Percentiles rank a stretch among this genome's conserved stretches.
phyloP scores from a whole-genome alignment of 2,888 invertebrate species.

The Amphipyra tragopoginis region DNA sequence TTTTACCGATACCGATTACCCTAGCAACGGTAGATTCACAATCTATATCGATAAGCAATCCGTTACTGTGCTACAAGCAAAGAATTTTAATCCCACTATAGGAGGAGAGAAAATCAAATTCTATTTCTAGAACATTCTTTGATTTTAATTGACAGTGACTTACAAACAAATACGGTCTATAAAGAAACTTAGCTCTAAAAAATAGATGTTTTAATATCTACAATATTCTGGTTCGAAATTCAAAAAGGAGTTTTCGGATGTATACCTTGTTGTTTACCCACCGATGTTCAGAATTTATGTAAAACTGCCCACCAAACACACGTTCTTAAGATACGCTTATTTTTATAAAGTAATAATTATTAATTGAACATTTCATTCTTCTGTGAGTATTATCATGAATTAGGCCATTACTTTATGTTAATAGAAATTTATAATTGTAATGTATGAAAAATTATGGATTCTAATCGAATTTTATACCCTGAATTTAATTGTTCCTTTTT shows the following conservation, averaged over 20 bases:
- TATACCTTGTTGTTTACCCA: neutral
- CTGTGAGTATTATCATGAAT: too few species aligned
- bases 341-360: neutral
- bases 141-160: too few species aligned
- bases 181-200: too few species aligned
- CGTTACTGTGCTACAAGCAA: conserved; percentile 69
- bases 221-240: too few species aligned
- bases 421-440: neutral
- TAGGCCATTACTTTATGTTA: too few species aligned
- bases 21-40: conserved; percentile 74
- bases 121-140: conserved; percentile 63
- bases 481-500: neutral
- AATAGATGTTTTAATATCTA: too few species aligned
- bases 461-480: too few species aligned
- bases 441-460: neutral
- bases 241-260: neutral
- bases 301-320: conserved; percentile 6
- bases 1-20: conserved; percentile 66
- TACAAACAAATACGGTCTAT: neutral
- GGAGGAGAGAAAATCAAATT: conserved; percentile 79
- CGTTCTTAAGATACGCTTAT: neutral
- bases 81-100: conserved; percentile 73
- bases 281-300: neutral
- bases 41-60: conserved; percentile 78
- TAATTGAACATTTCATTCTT: too few species aligned